Base-by-base conservation (phyloP, 2,888 invertebrate genomes). In the Synanthedon andrenaeformis region DNA sequence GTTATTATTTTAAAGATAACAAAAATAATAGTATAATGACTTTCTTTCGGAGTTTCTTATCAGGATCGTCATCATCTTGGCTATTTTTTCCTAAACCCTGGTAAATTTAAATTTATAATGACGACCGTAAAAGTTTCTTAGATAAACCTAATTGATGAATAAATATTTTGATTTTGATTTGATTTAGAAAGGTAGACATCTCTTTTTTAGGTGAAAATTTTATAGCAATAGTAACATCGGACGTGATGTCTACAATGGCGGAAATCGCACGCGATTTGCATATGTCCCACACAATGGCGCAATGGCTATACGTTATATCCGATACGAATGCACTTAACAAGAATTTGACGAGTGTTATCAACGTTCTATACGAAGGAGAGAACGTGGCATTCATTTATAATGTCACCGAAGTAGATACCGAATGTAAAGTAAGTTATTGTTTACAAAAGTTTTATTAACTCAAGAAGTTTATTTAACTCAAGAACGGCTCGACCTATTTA, bases 271-370 rank as follows among this genome's bases (percentile, higher is more conserved):
- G 92, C 50, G 82, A 89, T 0, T 74, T 92, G 52, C 80, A 86
- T 42, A 89, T 96, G 88, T 91, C 93, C 0, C 89, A 92, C 64
- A 92, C 93, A 0, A 88, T 84, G 62, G 93, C 91, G 58, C 94
- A 95, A 69, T 96, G 96, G 95, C 72, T 96, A n/a, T 95, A 93
- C 69, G 85, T 95, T 42, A 83, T 95, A 52, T 89, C 92, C 0
- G 92, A 93, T 55, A 90, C 90, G 0, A 77, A 88, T 54, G 67
- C 64, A 0, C 75, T 75, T 3, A 76, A 80, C 3, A 81, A 83
- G 1, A 90, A 92, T 64, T 69, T 92, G 4, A 76, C 89, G 0
- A 79, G 80, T 14, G 85, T 92, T 23, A 82, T 90, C 49, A 88
- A 89, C 58, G 76, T 91, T 1, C 75, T 94, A 28, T 86, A 84